Percentiles rank a stretch among this genome's conserved stretches.
phyloP scores from a whole-genome alignment of 2,797 vertebrate species.

The Acomys russatus region DNA sequence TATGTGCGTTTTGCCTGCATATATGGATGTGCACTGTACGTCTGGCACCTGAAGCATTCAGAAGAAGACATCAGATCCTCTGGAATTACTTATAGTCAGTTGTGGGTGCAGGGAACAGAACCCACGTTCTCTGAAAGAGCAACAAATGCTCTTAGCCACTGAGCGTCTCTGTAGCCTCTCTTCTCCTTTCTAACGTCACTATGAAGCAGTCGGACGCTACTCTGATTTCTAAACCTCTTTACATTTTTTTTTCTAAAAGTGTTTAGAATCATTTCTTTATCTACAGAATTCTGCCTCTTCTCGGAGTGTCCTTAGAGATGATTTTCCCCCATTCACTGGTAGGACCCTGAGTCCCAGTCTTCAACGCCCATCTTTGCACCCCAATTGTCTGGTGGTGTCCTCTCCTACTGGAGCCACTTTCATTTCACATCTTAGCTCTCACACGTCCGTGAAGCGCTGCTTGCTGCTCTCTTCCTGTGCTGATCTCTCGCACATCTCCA shows the following conservation, averaged over 20 bases:
- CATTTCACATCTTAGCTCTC: background rate
- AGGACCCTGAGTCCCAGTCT: background rate
- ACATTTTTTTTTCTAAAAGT: conserved; percentile 42
- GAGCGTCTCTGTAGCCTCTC: background rate
- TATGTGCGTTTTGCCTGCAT: background rate
- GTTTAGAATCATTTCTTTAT: conserved; percentile 28
- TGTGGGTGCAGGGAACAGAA: background rate
- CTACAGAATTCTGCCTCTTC: background rate
- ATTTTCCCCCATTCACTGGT: background rate
- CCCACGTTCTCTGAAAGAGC: background rate
- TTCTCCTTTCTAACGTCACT: conserved; percentile 35
- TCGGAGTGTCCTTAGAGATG: background rate
- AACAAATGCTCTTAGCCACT: background rate
- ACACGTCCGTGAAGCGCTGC: background rate
- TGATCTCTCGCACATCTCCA: background rate
- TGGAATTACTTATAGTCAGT: background rate
- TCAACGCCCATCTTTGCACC: conserved; percentile 1
- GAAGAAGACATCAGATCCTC: background rate
- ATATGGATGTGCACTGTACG: too few species aligned
- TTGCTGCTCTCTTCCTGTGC: background rate
- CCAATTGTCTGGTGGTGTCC: background rate
- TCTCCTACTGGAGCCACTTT: background rate
- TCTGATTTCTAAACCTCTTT: conserved; percentile 42
- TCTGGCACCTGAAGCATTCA: too few species aligned
- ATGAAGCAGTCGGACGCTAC: background rate